Evolutionary conservation across 2,113 vertebrate species (phyloP).

Genomic region (Salvelinus alpinus): DNA sequence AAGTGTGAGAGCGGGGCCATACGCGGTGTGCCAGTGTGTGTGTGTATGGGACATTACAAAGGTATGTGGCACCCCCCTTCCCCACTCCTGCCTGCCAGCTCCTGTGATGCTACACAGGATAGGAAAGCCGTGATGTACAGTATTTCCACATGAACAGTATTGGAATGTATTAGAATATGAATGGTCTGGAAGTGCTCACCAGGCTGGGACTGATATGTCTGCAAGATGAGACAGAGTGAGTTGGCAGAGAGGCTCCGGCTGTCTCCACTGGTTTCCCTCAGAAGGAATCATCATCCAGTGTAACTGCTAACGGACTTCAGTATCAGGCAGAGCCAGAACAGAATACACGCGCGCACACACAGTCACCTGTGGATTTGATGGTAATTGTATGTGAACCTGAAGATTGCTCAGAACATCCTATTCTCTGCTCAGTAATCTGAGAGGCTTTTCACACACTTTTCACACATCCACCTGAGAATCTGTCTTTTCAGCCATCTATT

Average conservation of each 20-base stretch:
- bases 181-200: no score
- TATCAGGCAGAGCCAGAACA: no score
- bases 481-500: no score
- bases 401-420: not conserved
- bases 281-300: not conserved
- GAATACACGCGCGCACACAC: not conserved
- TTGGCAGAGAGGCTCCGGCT: not conserved
- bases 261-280: not conserved
- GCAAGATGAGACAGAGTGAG: not conserved
- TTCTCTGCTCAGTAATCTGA: not conserved
- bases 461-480: no score
- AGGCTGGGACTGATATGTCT: not conserved
- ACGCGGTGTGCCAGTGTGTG: not conserved
- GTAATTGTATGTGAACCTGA: not conserved
- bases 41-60: constrained; percentile 19
- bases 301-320: not conserved
- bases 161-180: no score
- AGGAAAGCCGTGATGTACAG: not conserved
- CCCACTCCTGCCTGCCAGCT: not conserved
- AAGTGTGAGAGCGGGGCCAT: constrained; percentile 17
- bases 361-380: not conserved
- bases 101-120: not conserved
- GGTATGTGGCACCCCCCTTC: not conserved
- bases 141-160: not conserved
- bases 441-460: no score